Evolutionary conservation across 2,113 vertebrate genomes (phyloP).

Genomic region (Garra rufa): DNA sequence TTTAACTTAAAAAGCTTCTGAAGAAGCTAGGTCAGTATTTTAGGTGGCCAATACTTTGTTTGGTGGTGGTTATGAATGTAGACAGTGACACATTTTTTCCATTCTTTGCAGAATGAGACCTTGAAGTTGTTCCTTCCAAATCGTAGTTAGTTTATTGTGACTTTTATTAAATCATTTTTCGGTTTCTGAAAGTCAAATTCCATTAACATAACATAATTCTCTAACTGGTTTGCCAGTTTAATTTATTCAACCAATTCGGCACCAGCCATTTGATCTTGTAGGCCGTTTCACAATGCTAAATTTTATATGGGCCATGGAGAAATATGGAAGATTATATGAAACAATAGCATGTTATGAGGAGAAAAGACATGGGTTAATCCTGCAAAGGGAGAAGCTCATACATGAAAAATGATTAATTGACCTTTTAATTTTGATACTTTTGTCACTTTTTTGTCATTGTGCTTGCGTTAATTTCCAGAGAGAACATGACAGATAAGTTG

Average conservation of each 20-base stretch:
- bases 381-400: background rate
- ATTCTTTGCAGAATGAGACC: background rate
- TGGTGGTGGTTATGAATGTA: background rate
- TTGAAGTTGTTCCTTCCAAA: background rate
- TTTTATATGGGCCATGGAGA: constrained; percentile 4
- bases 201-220: background rate
- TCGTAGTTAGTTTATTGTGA: background rate
- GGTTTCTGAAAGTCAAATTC: background rate
- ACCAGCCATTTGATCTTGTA: constrained; percentile 28
- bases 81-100: background rate
- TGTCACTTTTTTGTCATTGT: constrained; percentile 31
- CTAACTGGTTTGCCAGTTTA: background rate
- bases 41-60: background rate
- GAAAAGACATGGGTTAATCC: constrained; percentile 42
- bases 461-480: background rate
- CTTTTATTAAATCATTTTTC: background rate
- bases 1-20: background rate
- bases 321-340: background rate
- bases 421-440: constrained; percentile 38
- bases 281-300: constrained; percentile 11
- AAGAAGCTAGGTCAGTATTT: background rate
- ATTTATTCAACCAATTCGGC: constrained; percentile 21
- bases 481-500: constrained; percentile 34
- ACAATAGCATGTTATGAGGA: constrained; percentile 11
- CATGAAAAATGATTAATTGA: constrained; percentile 27